Percentiles rank a stretch among this genome's conserved stretches.
Conservation (phyloP, 2,797 vertebrate genomes). For the Chelidonichthys spinosus region DNA sequence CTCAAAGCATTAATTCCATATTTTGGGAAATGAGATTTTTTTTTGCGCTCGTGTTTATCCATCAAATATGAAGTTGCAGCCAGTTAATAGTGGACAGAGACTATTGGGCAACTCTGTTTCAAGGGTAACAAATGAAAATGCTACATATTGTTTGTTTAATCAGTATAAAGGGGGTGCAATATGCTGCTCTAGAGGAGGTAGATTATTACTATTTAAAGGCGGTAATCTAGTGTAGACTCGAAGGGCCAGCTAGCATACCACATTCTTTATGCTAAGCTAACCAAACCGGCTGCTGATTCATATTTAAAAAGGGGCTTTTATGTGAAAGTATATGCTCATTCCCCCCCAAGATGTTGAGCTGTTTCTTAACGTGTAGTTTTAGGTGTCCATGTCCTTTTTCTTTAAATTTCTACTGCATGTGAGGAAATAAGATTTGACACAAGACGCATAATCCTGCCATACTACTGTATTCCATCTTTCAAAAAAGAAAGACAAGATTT, state of each 20-base stretch:
- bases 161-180: not conserved
- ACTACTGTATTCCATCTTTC: slow-evolving; percentile 99
- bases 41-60: not conserved
- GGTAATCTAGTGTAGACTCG: not conserved
- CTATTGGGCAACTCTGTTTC: not conserved
- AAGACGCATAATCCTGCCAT: slow-evolving; percentile 90
- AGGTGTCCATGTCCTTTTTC: slow-evolving; percentile 14
- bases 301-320: not conserved
- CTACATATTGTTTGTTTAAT: not conserved
- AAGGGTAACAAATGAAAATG: not conserved
- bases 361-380: slow-evolving; percentile 2
- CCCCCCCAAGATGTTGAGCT: not conserved
- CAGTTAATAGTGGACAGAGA: not conserved
- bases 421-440: slow-evolving; percentile 79
- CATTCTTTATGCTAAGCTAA: slow-evolving; percentile 1
- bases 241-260: not conserved
- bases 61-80: not conserved
- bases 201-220: no score
- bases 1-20: not conserved
- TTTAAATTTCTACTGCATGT: slow-evolving; percentile 20
- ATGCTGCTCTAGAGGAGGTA: not conserved
- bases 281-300: not conserved
- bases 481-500: slow-evolving; percentile 99
- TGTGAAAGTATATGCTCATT: no score
- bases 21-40: not conserved